Percentiles rank a stretch among this genome's conserved stretches.
These are phyloP conservation scores for Anabacerthia variegaticeps DNA, from an alignment of 2,797 vertebrate species.

Conservation along the genomic window DNA sequence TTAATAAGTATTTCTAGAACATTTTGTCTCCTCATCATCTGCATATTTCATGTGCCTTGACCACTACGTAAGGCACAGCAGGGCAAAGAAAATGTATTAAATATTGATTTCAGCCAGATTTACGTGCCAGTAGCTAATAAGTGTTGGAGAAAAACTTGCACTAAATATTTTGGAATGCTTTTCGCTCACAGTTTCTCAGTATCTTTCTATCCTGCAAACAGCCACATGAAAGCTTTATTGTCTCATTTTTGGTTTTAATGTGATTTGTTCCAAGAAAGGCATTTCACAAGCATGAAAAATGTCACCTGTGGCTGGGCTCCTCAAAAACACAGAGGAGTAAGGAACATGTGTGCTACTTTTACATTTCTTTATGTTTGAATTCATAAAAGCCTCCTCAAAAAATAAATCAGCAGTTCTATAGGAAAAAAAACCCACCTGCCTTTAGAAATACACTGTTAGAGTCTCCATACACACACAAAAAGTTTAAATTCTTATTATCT, in stretches of 20 bases:
- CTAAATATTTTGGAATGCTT: background rate
- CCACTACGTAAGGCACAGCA: background rate
- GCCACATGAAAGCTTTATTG: background rate
- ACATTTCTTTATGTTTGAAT: background rate
- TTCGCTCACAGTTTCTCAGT: background rate
- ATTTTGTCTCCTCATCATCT: background rate
- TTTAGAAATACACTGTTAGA: background rate
- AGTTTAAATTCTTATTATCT: background rate
- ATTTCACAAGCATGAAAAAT: background rate
- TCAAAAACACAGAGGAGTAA: background rate
- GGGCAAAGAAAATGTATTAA: background rate
- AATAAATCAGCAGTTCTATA: background rate
- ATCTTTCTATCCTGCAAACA: background rate
- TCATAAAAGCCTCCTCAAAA: background rate
- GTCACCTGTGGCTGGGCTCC: background rate
- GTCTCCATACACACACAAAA: background rate
- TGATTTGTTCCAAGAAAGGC: background rate
- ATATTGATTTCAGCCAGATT: background rate
- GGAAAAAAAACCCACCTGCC: background rate
- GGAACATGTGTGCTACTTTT: background rate
- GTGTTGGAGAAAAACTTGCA: background rate
- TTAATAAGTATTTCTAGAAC: background rate
- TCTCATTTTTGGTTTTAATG: background rate
- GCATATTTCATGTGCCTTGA: background rate
- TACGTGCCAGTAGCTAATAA: background rate